phyloP scores from a whole-genome alignment of 2,797 vertebrate genomes.

The Lepus townsendii region DNA sequence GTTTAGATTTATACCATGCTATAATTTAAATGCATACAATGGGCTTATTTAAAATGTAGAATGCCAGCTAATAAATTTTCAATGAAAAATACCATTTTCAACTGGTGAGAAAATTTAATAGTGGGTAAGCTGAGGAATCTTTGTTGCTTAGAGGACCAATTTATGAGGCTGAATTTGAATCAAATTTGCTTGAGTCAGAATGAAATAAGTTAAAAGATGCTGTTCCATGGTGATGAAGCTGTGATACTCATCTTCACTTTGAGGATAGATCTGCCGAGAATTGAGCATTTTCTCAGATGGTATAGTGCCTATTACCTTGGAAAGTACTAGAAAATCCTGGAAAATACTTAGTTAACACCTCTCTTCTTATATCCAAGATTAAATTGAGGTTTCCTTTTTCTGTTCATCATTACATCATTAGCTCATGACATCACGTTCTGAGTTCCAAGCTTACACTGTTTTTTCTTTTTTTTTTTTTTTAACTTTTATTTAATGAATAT shows the following conservation, averaged over 20 bases:
- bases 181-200: conserved; percentile 31
- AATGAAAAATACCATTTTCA: neutral
- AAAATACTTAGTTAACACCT: neutral
- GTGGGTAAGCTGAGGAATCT: neutral
- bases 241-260: neutral
- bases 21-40: neutral
- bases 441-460: neutral
- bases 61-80: conserved; percentile 25
- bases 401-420: neutral
- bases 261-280: neutral
- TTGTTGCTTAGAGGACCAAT: neutral
- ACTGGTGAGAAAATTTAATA: neutral
- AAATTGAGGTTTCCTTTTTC: neutral
- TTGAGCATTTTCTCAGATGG: neutral
- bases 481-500: too few species aligned
- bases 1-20: neutral
- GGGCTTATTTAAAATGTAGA: conserved; percentile 31
- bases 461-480: neutral
- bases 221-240: neutral
- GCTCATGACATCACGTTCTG: neutral
- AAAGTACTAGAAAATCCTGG: neutral
- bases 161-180: conserved; percentile 35
- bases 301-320: neutral
- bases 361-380: neutral
- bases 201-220: conserved; percentile 25